A percentile compares a stretch with the other conserved stretches of the same genome.
Conservation (phyloP, 2,888 invertebrate genomes). For the Biston betularia region DNA sequence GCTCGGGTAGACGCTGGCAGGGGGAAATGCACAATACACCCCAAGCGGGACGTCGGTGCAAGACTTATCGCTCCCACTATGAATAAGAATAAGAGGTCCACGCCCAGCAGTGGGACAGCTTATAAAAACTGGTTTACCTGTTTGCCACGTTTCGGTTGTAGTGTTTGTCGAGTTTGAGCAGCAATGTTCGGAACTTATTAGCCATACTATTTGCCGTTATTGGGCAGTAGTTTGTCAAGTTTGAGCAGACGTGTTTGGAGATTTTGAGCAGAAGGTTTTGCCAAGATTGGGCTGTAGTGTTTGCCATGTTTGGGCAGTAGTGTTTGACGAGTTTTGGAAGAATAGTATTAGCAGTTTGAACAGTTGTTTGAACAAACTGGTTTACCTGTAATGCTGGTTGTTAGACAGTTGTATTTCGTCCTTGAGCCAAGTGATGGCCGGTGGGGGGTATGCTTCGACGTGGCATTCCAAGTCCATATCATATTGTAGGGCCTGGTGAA, state of each 20-base stretch:
- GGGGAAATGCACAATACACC: too few species aligned
- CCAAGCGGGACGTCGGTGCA: too few species aligned
- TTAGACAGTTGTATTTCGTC: conserved; percentile 93
- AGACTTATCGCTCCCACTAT: too few species aligned
- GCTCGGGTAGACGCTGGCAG: too few species aligned
- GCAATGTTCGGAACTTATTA: too few species aligned
- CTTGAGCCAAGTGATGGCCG: conserved; percentile 96
- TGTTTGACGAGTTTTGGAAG: neutral
- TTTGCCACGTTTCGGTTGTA: neutral
- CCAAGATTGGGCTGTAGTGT: neutral
- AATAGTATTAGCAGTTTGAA: neutral
- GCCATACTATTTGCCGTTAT: too few species aligned
- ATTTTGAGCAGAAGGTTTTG: neutral
- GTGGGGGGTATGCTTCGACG: conserved; percentile 97
- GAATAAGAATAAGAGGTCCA: too few species aligned
- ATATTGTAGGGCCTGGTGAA: conserved; percentile 93
- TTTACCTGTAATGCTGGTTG: conserved; percentile 93
- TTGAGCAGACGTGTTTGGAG: neutral
- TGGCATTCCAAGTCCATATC: conserved; percentile 98
- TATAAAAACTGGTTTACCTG: too few species aligned
- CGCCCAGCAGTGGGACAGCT: too few species aligned
- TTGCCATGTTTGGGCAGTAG: neutral
- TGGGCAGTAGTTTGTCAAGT: too few species aligned
- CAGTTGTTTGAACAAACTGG: neutral
- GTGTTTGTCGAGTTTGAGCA: neutral